Evolutionary conservation across 1,140 invertebrate species (phyloP).

Genomic region (Diorhabda sublineata): DNA sequence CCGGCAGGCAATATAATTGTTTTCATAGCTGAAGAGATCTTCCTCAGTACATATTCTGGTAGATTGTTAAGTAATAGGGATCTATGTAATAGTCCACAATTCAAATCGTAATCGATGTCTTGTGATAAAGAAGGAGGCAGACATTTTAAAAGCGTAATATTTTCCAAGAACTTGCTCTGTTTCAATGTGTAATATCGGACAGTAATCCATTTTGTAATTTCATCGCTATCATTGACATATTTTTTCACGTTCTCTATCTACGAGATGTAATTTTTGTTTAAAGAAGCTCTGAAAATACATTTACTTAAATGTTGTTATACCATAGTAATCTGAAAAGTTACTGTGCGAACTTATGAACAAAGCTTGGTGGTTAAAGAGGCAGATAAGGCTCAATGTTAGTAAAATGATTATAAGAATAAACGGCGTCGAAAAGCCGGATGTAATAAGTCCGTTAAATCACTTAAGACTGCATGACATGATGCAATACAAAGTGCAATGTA

Average conservation of each 20-base stretch:
- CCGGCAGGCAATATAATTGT: conserved; percentile 50
- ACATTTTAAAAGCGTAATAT: conserved; percentile 44
- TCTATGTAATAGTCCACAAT: conserved; percentile 49
- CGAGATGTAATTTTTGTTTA: conserved; percentile 17
- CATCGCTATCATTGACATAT: conserved; percentile 11
- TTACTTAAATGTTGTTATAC: too few species aligned
- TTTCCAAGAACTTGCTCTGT: conserved; percentile 49
- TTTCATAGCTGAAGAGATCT: conserved; percentile 48
- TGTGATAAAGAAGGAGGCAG: conserved; percentile 47
- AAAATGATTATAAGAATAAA: too few species aligned
- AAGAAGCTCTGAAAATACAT: too few species aligned
- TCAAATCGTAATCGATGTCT: conserved; percentile 50
- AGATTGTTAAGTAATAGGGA: conserved; percentile 49
- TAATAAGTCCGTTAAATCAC: too few species aligned
- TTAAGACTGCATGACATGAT: too few species aligned
- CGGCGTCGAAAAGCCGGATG: too few species aligned
- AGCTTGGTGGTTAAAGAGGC: too few species aligned
- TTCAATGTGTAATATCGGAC: conserved; percentile 29
- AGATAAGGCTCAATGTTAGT: too few species aligned
- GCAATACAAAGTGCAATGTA: too few species aligned
- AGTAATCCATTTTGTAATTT: not conserved
- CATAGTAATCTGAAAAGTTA: too few species aligned
- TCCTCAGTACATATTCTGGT: conserved; percentile 48
- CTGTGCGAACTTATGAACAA: too few species aligned
- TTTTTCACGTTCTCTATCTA: conserved; percentile 36